Base-by-base conservation (phyloP, 2,797 vertebrate species). In the Leptoclinus maculatus region DNA sequence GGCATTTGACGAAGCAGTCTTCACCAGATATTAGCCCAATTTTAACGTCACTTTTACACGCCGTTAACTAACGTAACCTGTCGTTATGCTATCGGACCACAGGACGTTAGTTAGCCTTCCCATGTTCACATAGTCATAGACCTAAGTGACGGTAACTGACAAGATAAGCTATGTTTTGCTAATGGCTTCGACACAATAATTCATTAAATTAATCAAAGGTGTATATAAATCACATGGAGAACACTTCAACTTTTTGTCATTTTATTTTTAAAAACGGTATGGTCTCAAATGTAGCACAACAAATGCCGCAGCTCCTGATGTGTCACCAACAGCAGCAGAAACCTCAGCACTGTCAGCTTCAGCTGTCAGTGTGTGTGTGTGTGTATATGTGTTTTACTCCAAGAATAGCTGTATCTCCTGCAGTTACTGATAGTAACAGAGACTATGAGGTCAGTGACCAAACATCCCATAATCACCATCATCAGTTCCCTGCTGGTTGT, bases 311-410 rank as follows among this genome's bases (percentile, higher is more conserved):
- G 39, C 27, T 64, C 59, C 54, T 74, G 49, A 72, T 59, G 54
- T 77, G 82, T 79, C 82, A 79, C 16, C 27, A 78, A 60, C 87
- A 88, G 74, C 70, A 67, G 74, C 43, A 69, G 62, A 66, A 78
- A 82, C 39, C 68, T 29, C 56, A 53, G 16, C 27, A 10, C 85
- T 91, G 89, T 87, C 88, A 89, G n/a, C 17, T 45, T 71, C 85
- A 89, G 83, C 74, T 92, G 89, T 71, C 4, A 38, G 43, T 38
- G 47, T 72, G 65, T 32, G 71, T 16, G 58, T 70, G 78, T 34
- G 47, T 23, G 73, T 17, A 68, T 23, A 47, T 65, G 59, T 27
- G 59, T n/a, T 27, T 32, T 11, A 8, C n/a, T 71, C 66, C 16
- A 29, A 77, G 47, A 82, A 83, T 83, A 83, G 78, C 54, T 53